phyloP scores from a whole-genome alignment of 2,888 invertebrate genomes.

The Oligia fasciuncula region DNA sequence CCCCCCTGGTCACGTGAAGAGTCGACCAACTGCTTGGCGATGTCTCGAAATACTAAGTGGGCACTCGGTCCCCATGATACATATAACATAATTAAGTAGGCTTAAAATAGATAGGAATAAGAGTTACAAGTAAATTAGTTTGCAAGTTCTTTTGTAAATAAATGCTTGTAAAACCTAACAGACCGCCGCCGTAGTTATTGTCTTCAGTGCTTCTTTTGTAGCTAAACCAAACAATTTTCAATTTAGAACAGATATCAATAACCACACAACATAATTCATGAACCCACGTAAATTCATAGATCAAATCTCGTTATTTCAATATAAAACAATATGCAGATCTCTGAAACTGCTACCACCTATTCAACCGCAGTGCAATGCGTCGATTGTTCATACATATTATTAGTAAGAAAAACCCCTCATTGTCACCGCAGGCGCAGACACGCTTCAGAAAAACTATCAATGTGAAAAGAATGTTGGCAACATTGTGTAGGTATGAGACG shows the following conservation, averaged over 20 bases:
- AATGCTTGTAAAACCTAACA: background rate
- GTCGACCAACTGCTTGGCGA: no score
- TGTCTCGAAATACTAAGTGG: no score
- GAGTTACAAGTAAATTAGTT: no score
- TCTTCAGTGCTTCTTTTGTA: background rate
- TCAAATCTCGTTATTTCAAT: conserved; percentile 9
- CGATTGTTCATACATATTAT: conserved; percentile 63
- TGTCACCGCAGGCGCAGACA: conserved; percentile 53
- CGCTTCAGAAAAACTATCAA: conserved; percentile 60
- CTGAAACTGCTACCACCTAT: conserved; percentile 44
- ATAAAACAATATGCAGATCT: conserved; percentile 34
- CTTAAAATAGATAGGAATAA: no score
- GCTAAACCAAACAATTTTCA: background rate
- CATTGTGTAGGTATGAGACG: conserved; percentile 63
- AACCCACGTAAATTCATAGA: background rate
- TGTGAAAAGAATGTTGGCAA: conserved; percentile 65
- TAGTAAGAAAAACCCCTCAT: conserved; percentile 63
- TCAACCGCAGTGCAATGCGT: conserved; percentile 52
- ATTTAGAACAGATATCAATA: background rate
- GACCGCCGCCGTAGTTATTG: background rate
- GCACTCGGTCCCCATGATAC: no score
- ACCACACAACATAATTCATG: background rate
- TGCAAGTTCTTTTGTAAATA: background rate
- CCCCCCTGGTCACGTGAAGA: no score
- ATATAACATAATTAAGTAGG: no score